Conservation (phyloP, 2,797 vertebrate genomes). For the Rhyacichthys aspro region DNA sequence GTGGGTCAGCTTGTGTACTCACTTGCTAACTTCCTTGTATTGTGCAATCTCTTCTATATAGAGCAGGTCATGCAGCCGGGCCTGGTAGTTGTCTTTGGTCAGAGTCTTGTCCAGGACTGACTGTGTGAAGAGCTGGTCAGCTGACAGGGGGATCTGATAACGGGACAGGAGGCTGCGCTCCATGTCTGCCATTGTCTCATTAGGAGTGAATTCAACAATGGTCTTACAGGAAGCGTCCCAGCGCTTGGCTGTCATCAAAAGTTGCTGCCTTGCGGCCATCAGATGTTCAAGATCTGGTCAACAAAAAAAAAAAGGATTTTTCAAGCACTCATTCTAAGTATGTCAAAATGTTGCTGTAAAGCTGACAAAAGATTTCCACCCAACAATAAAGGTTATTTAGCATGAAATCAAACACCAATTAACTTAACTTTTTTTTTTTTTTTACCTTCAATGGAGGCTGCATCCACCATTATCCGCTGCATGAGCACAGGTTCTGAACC, state of each 20-base stretch:
- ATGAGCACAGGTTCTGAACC: slow-evolving; percentile 97
- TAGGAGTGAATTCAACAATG: slow-evolving; percentile 93
- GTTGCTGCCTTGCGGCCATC: slow-evolving; percentile 95
- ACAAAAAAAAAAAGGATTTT: background rate
- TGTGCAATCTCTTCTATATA: slow-evolving; percentile 99
- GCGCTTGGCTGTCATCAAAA: slow-evolving; percentile 94
- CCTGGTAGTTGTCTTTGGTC: slow-evolving; percentile 96
- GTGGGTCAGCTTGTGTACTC: slow-evolving; percentile 68
- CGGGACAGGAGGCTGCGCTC: slow-evolving; percentile 95
- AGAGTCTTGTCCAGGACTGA: slow-evolving; percentile 97
- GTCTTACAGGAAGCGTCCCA: slow-evolving; percentile 99
- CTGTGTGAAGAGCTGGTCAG: slow-evolving; percentile 99
- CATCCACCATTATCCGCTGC: slow-evolving; percentile 98
- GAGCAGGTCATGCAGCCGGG: slow-evolving; percentile 95
- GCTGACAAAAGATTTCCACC: no score
- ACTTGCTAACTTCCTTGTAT: slow-evolving; percentile 99
- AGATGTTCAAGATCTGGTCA: slow-evolving; percentile 93
- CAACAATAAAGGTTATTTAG: no score
- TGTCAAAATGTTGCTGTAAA: background rate
- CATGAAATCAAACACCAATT: no score
- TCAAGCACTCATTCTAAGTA: background rate
- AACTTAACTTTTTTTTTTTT: background rate
- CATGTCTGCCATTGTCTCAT: slow-evolving; percentile 92
- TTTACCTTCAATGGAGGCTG: slow-evolving; percentile 97
- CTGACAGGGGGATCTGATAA: slow-evolving; percentile 98